Evolutionary conservation across 1,140 invertebrate species (phyloP).

Genomic region (Grapholita molesta): DNA sequence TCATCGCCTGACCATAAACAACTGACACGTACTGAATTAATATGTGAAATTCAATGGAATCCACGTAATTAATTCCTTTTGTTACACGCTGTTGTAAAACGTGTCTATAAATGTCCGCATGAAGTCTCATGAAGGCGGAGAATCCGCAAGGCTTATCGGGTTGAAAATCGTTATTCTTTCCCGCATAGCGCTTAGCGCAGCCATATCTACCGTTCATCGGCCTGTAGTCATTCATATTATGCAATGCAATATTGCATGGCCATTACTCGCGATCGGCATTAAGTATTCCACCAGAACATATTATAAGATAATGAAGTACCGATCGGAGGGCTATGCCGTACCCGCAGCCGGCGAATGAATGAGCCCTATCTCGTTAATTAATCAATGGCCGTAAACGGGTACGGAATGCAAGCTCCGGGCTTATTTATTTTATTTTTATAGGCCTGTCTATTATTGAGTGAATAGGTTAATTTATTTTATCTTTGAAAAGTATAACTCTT

Average conservation of each 20-base stretch:
- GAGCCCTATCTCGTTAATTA: slow-evolving; percentile 8
- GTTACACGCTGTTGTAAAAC: neutral
- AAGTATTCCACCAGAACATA: neutral
- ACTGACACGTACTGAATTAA: neutral
- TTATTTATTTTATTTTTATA: slow-evolving; percentile 14
- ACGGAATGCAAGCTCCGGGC: slow-evolving; percentile 4
- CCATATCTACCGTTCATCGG: slow-evolving; percentile 24
- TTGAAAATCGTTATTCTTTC: slow-evolving; percentile 9
- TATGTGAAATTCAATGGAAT: neutral
- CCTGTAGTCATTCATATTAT: slow-evolving; percentile 21
- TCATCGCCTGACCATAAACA: slow-evolving; percentile 1
- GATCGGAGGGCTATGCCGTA: neutral
- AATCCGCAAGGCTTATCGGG: neutral
- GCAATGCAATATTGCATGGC: slow-evolving; percentile 19
- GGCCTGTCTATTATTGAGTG: neutral
- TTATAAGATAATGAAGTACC: neutral
- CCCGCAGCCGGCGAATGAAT: slow-evolving; percentile 2
- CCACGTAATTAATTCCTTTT: slow-evolving; percentile 2
- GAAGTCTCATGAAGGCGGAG: neutral
- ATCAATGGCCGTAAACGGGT: slow-evolving; percentile 11
- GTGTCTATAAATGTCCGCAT: neutral
- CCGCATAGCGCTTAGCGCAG: slow-evolving; percentile 17
- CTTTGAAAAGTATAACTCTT: neutral
- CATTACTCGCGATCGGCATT: neutral
- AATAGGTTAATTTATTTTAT: slow-evolving; percentile 6